These are phyloP conservation scores for Sebastes goodei DNA, from an alignment of 2,797 vertebrate genomes.

Conservation along the genomic window DNA sequence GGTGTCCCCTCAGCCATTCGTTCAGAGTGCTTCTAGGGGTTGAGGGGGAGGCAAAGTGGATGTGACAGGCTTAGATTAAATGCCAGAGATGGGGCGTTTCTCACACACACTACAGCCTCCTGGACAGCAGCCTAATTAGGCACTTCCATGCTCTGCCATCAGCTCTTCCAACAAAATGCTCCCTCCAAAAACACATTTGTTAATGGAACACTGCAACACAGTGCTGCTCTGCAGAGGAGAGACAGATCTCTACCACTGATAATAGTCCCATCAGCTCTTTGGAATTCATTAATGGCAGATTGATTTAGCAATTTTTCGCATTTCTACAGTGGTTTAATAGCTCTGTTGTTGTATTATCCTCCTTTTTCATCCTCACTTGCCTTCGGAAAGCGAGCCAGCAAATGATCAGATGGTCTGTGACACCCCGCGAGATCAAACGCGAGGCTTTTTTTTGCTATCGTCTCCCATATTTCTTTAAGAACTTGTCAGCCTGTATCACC, in stretches of 20 bases:
- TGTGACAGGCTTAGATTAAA: conserved; percentile 85
- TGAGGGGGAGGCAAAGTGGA: conserved; percentile 79
- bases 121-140: conserved; percentile 84
- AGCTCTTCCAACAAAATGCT: conserved; percentile 70
- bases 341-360: neutral
- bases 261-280: conserved; percentile 30
- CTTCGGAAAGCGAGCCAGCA: neutral
- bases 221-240: conserved; percentile 24
- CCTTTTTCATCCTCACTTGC: neutral
- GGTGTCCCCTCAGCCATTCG: conserved; percentile 73
- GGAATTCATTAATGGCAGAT: conserved; percentile 32
- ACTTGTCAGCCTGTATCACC: conserved; percentile 48
- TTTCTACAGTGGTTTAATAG: neutral
- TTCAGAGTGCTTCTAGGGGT: conserved; percentile 67
- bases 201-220: conserved; percentile 45
- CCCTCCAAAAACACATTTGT: conserved; percentile 70
- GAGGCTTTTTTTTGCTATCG: conserved; percentile 20
- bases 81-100: conserved; percentile 79
- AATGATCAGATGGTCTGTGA: conserved; percentile 18
- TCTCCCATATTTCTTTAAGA: conserved; percentile 36
- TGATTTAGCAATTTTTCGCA: conserved; percentile 19
- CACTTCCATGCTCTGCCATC: conserved; percentile 78
- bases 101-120: conserved; percentile 79
- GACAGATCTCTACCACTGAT: conserved; percentile 13
- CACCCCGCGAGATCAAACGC: conserved; percentile 38